phyloP scores from a whole-genome alignment of 2,888 invertebrate species.

The Cylloceria caligata region DNA sequence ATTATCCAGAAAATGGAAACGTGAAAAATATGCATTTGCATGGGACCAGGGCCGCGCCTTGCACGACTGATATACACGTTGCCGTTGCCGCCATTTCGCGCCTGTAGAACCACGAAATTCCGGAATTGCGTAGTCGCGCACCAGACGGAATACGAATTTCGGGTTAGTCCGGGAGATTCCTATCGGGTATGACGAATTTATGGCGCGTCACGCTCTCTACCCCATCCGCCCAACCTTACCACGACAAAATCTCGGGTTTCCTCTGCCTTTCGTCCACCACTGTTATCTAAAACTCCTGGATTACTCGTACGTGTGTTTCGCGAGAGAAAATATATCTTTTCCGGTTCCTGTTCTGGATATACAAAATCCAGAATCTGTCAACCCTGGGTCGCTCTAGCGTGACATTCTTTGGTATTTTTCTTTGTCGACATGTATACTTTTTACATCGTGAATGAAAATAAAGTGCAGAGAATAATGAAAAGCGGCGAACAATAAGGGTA shows the following conservation, averaged over 20 bases:
- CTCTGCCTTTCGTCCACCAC: conserved; percentile 39
- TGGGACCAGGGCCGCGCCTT: conserved; percentile 10
- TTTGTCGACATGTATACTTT: conserved; percentile 7
- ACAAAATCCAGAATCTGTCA: conserved; percentile 43
- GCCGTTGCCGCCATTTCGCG: conserved; percentile 19
- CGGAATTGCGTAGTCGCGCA: conserved; percentile 38
- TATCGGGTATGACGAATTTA: conserved; percentile 63
- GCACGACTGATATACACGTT: conserved; percentile 6
- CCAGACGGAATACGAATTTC: conserved; percentile 66
- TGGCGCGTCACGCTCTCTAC: conserved; percentile 62
- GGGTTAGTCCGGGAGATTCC: conserved; percentile 39
- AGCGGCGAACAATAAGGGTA: neutral
- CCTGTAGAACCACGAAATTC: conserved; percentile 9
- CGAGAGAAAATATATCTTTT: conserved; percentile 51
- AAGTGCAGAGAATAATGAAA: neutral
- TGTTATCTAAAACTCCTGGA: conserved; percentile 28
- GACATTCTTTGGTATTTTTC: conserved; percentile 1
- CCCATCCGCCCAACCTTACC: neutral
- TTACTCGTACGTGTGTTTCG: conserved; percentile 34
- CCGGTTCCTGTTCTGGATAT: conserved; percentile 57
- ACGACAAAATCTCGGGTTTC: conserved; percentile 56
- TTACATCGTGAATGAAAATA: conserved; percentile 10
- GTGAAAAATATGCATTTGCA: conserved; percentile 45
- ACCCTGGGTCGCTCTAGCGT: conserved; percentile 26
- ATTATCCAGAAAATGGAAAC: conserved; percentile 34